Conservation (phyloP, 2,113 vertebrate genomes). For the Bubo scandiacus region DNA sequence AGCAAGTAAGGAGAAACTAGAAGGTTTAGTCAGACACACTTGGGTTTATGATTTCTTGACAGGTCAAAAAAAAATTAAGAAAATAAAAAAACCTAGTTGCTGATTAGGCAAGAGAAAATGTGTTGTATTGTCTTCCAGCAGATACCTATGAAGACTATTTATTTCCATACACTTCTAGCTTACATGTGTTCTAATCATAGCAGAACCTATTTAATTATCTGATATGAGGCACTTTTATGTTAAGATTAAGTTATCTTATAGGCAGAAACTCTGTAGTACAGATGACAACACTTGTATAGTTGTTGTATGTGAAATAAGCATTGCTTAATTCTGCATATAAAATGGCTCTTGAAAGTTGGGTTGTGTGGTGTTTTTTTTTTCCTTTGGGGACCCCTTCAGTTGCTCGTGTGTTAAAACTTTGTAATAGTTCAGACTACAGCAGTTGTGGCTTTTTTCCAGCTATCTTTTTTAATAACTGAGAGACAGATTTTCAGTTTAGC, state of each 20-base stretch:
- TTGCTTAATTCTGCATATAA: neutral
- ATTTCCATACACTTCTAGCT: neutral
- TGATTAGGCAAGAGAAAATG: neutral
- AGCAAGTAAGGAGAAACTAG: neutral
- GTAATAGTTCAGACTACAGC: neutral
- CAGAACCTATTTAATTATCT: neutral
- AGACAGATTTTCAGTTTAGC: neutral
- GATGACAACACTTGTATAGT: neutral
- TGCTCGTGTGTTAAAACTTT: neutral
- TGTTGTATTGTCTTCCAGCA: neutral
- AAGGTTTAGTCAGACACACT: too few species aligned
- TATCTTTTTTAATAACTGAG: neutral
- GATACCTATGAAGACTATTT: neutral
- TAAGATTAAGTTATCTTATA: neutral
- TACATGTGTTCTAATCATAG: rapidly evolving
- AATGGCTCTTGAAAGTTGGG: neutral
- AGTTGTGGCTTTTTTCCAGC: neutral
- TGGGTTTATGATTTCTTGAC: neutral
- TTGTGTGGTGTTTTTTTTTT: too few species aligned
- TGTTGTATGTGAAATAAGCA: neutral
- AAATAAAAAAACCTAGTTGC: too few species aligned
- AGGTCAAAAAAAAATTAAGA: too few species aligned
- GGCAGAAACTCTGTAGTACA: neutral
- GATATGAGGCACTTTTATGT: neutral
- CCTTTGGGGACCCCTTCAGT: neutral